These are phyloP conservation scores for Heterochromis multidens DNA, from an alignment of 2,113 vertebrate genomes.

Conservation along the genomic window DNA sequence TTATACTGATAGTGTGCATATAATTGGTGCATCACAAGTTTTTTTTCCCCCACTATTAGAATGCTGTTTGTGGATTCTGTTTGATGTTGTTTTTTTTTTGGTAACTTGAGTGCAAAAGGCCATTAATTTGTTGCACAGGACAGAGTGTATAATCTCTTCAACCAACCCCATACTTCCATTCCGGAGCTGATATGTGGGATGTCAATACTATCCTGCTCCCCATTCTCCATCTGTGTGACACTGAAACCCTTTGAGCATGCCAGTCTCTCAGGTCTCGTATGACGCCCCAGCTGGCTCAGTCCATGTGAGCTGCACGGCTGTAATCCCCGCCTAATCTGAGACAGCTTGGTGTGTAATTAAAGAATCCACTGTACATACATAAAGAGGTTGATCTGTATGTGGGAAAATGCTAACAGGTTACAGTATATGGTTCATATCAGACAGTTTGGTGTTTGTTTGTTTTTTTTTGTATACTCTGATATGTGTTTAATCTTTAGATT, in stretches of 20 bases:
- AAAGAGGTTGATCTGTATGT: not conserved
- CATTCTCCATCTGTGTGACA: slow-evolving; percentile 22
- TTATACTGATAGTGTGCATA: not conserved
- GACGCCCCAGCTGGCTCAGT: slow-evolving; percentile 12
- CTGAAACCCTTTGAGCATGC: not conserved
- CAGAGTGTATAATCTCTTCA: not conserved
- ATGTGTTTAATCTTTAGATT: not conserved
- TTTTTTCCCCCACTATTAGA: not conserved
- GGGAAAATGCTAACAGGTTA: not conserved
- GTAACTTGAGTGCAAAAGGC: not conserved
- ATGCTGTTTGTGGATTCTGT: not conserved
- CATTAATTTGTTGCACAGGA: not conserved
- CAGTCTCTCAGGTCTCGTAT: slow-evolving; percentile 35
- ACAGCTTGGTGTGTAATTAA: slow-evolving; percentile 45
- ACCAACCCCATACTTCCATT: not conserved
- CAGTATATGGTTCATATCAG: not conserved
- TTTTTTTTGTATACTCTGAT: not conserved
- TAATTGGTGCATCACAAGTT: not conserved
- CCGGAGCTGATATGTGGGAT: slow-evolving; percentile 8
- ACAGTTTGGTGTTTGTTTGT: not conserved
- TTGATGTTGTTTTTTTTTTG: not conserved
- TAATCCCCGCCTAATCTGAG: slow-evolving; percentile 54
- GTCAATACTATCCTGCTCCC: not conserved
- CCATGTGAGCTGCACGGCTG: slow-evolving; percentile 32
- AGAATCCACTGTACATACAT: slow-evolving; percentile 35